These are phyloP conservation scores for Eilema griseolum DNA, from an alignment of 2,888 invertebrate genomes.

Conservation along the genomic window DNA sequence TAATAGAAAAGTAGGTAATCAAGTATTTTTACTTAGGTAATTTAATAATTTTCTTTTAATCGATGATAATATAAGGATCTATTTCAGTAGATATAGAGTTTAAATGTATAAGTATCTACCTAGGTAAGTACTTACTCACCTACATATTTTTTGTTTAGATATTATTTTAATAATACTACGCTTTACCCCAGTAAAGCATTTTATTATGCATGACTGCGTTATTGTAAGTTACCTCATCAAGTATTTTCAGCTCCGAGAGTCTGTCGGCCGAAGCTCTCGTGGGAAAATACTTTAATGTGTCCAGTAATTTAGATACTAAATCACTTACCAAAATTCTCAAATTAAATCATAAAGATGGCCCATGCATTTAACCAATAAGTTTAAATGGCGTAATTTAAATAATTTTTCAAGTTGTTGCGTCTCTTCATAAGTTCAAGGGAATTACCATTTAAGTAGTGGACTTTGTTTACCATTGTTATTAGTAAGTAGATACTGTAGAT, in stretches of 20 bases:
- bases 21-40: neutral
- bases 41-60: too few relatives aligned
- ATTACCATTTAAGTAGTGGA: constrained; percentile 13
- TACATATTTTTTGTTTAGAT: neutral
- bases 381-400: constrained; percentile 18
- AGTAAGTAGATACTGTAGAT: too few relatives aligned
- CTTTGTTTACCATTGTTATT: constrained; percentile 13
- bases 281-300: constrained; percentile 21
- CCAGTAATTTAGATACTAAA: constrained; percentile 19
- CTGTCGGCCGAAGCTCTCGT: constrained; percentile 5
- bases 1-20: neutral
- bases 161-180: neutral
- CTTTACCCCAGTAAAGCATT: neutral
- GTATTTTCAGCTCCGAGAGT: neutral
- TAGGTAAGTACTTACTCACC: neutral
- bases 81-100: too few relatives aligned
- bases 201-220: neutral
- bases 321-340: constrained; percentile 6
- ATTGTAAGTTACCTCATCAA: neutral
- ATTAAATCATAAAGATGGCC: constrained; percentile 18
- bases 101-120: too few relatives aligned
- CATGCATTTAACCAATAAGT: constrained; percentile 15
- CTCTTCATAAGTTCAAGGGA: neutral
- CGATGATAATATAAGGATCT: too few relatives aligned
- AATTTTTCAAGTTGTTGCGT: constrained; percentile 13